phyloP scores from a whole-genome alignment of 1,140 invertebrate genomes.

The Drosophila erecta region DNA sequence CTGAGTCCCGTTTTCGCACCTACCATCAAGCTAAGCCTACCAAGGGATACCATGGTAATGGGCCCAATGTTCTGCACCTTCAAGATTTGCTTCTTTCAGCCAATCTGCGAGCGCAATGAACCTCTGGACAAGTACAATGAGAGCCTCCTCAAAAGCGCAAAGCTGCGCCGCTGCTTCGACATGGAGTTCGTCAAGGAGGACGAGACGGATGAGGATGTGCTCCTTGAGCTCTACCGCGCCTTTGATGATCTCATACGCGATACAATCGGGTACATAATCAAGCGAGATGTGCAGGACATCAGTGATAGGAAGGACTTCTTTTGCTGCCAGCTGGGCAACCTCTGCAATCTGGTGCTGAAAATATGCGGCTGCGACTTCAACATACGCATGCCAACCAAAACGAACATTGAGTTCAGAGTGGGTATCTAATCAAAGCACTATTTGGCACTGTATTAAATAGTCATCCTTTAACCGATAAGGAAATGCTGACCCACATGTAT shows the following conservation, averaged over 20 bases:
- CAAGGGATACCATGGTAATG: not conserved
- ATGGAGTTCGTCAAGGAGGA: conserved; percentile 3
- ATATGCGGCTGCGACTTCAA: conserved; percentile 68
- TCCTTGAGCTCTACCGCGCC: conserved; percentile 42
- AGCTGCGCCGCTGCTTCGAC: conserved; percentile 35
- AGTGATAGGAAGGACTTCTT: conserved; percentile 38
- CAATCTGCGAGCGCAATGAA: conserved; percentile 38
- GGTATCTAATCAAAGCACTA: not conserved
- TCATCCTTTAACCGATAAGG: conserved; percentile 13
- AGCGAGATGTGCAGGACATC: conserved; percentile 23
- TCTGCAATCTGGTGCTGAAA: conserved; percentile 53
- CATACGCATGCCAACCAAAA: conserved; percentile 58
- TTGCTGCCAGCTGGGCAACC: conserved; percentile 60
- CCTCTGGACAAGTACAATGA: conserved; percentile 56
- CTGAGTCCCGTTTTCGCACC: not conserved
- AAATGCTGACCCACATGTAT: conserved; percentile 72
- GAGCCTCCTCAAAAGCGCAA: conserved; percentile 10
- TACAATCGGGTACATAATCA: conserved; percentile 50
- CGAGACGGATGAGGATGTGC: conserved; percentile 8
- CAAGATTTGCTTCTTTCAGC: conserved; percentile 65
- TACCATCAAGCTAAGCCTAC: not conserved
- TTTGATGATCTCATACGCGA: conserved; percentile 61
- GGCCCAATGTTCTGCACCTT: conserved; percentile 56
- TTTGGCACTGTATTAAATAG: no score
- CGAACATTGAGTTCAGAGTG: conserved; percentile 67